phyloP scores from a whole-genome alignment of 2,113 vertebrate genomes.

The Genyomyrus donnyi region DNA sequence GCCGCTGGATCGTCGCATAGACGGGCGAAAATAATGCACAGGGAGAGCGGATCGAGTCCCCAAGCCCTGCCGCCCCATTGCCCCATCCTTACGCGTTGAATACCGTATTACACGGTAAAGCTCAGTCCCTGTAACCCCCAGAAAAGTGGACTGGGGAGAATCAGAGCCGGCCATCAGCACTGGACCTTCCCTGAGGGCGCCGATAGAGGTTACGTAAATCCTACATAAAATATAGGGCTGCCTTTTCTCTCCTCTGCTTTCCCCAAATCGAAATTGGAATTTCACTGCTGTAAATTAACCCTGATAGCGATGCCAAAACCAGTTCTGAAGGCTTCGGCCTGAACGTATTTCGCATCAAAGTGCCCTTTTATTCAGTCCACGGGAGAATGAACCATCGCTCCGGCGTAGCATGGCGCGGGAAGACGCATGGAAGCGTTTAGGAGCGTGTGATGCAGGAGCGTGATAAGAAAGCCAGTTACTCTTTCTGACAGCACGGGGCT shows the following conservation, averaged over 20 bases:
- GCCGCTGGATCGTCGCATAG: background rate
- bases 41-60: background rate
- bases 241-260: background rate
- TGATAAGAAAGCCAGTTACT: constrained; percentile 6
- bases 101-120: background rate
- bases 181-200: background rate
- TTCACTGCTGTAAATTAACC: background rate
- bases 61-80: background rate
- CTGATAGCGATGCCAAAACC: constrained; percentile 13
- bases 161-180: background rate
- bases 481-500: background rate
- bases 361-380: constrained; percentile 1
- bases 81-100: background rate
- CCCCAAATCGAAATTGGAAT: background rate
- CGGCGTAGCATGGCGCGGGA: background rate
- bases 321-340: background rate
- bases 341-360: constrained; percentile 6
- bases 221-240: background rate
- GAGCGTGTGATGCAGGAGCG: constrained; percentile 1
- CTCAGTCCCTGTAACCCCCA: background rate
- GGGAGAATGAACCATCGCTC: background rate
- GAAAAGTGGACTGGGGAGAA: background rate
- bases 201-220: background rate
- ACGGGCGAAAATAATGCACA: background rate
- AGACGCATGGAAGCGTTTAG: constrained; percentile 12